These are phyloP conservation scores for Acrocephalus arundinaceus DNA, from an alignment of 2,113 vertebrate genomes.

Conservation along the genomic window DNA sequence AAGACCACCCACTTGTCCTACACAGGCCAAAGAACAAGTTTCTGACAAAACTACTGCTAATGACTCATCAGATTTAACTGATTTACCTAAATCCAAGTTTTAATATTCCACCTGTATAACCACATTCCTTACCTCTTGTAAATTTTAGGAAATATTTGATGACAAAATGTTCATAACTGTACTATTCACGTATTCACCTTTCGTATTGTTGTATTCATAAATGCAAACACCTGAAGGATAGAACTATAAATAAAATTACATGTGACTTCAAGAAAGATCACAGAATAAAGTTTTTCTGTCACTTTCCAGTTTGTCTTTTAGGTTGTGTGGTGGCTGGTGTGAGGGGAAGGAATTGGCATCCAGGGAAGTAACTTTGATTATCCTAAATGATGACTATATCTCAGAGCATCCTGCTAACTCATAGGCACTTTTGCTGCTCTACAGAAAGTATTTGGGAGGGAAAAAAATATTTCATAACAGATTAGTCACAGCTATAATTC, in stretches of 20 bases:
- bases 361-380: background rate
- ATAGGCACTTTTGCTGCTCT: background rate
- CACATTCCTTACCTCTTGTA: background rate
- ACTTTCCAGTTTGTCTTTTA: background rate
- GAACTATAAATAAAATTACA: background rate
- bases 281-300: background rate
- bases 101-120: background rate
- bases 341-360: background rate
- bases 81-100: background rate
- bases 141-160: background rate
- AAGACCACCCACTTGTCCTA: background rate
- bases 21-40: background rate
- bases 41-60: background rate
- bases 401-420: background rate
- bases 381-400: background rate
- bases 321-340: background rate
- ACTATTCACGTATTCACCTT: background rate
- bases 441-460: background rate
- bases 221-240: background rate
- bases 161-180: background rate
- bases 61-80: background rate
- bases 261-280: background rate
- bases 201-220: background rate
- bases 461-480: background rate
- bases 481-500: conserved; percentile 38